Evolutionary conservation across 2,888 invertebrate genomes (phyloP).

Genomic region (Suillia variegata): DNA sequence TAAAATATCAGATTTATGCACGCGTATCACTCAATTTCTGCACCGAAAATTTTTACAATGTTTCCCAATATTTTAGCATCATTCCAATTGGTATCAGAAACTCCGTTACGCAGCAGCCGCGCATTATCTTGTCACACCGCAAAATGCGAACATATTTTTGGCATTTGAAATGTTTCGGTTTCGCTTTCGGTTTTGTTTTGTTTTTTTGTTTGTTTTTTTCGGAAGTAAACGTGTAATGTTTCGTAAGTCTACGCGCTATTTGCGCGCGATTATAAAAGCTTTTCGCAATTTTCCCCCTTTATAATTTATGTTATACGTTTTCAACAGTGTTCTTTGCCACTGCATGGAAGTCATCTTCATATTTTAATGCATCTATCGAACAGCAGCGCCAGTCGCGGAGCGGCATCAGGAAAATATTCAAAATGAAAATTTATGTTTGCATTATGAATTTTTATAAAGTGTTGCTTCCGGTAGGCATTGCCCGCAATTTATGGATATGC

Average conservation of each 20-base stretch:
- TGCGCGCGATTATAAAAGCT: conserved; percentile 59
- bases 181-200: too few relatives aligned
- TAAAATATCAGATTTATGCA: background rate
- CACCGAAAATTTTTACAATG: too few relatives aligned
- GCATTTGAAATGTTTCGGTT: conserved; percentile 41
- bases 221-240: conserved; percentile 46
- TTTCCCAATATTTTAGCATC: background rate
- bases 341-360: background rate
- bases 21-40: too few relatives aligned
- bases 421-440: conserved; percentile 59
- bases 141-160: conserved; percentile 53
- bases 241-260: conserved; percentile 55
- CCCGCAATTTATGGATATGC: background rate
- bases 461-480: conserved; percentile 44
- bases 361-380: conserved; percentile 20
- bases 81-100: too few relatives aligned
- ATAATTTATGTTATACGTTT: conserved; percentile 54
- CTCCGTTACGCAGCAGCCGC: too few relatives aligned
- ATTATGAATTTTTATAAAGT: conserved; percentile 57
- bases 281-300: conserved; percentile 57
- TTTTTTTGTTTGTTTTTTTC: too few relatives aligned
- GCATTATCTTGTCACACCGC: conserved; percentile 56
- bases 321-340: conserved; percentile 17
- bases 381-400: background rate
- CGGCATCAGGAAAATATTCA: conserved; percentile 33